phyloP scores from a whole-genome alignment of 92 coral and sea anemone genomes.

The Scolanthus callimorphus region DNA sequence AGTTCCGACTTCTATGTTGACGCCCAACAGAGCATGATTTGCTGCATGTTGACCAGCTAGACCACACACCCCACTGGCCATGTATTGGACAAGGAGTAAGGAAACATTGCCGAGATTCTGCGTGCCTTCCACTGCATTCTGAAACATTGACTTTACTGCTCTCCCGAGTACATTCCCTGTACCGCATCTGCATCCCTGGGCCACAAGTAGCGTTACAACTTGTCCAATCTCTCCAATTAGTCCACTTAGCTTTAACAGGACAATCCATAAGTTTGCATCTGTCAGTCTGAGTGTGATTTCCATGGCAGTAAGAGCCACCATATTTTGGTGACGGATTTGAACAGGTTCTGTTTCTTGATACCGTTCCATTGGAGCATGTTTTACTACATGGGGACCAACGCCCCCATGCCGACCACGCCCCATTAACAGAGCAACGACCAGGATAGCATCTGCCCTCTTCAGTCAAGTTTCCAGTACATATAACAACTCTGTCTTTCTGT shows the following conservation, averaged over 20 bases:
- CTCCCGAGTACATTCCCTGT: constrained; percentile 29
- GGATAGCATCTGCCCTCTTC: constrained; percentile 35
- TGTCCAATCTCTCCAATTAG: constrained; percentile 76
- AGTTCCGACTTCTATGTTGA: constrained; percentile 47
- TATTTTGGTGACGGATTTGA: constrained; percentile 16
- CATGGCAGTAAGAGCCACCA: constrained; percentile 38
- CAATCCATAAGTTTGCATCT: constrained; percentile 46
- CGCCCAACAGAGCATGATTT: constrained; percentile 65
- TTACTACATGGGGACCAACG: constrained; percentile 68
- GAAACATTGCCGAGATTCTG: constrained; percentile 46
- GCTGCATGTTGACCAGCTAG: constrained; percentile 75
- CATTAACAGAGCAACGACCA: constrained; percentile 48
- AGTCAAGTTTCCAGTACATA: constrained; percentile 42
- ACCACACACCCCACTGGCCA: constrained; percentile 73
- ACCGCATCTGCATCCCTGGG: constrained; percentile 54
- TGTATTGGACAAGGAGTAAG: constrained; percentile 24
- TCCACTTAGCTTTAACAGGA: constrained; percentile 27
- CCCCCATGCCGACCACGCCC: constrained; percentile 84
- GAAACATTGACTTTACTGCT: constrained; percentile 3
- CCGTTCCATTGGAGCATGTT: constrained; percentile 58
- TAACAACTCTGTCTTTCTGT: background rate
- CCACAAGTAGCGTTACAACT: constrained; percentile 68
- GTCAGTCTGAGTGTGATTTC: constrained; percentile 12
- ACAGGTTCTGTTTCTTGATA: constrained; percentile 54
- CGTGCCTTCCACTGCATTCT: constrained; percentile 19